Conservation (phyloP, 1,140 invertebrate genomes). For the Papilio polytes region DNA sequence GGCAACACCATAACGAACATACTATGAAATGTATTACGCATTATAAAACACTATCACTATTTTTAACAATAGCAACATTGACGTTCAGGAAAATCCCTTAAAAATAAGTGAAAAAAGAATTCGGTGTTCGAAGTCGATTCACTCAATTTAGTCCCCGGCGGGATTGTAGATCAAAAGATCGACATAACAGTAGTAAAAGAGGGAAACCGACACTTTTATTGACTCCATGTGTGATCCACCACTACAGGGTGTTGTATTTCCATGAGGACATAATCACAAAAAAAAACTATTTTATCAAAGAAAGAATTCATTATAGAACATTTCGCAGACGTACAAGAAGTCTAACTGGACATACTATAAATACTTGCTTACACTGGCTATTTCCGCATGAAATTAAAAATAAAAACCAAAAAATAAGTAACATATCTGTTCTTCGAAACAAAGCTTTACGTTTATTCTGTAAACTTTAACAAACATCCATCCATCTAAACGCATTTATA, state of each 20-base stretch:
- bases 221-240: conserved; percentile 51
- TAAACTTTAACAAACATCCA: no score
- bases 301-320: background rate
- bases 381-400: no score
- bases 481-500: no score
- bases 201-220: conserved; percentile 67
- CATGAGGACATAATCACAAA: background rate
- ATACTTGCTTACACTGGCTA: no score
- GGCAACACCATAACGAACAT: background rate
- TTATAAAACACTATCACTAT: background rate
- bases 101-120: conserved; percentile 33
- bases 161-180: conserved; percentile 65
- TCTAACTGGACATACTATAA: no score
- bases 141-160: conserved; percentile 49
- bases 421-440: no score
- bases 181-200: conserved; percentile 49
- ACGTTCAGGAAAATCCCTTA: background rate
- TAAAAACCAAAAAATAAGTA: no score
- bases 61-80: conserved; percentile 24
- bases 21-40: no score
- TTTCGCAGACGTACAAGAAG: background rate
- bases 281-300: background rate
- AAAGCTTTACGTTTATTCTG: no score
- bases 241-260: conserved; percentile 46
- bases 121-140: conserved; percentile 35